Base-by-base conservation (phyloP, 64 coral and sea anemone genomes). In the Hydrozoanthus tunicans region DNA sequence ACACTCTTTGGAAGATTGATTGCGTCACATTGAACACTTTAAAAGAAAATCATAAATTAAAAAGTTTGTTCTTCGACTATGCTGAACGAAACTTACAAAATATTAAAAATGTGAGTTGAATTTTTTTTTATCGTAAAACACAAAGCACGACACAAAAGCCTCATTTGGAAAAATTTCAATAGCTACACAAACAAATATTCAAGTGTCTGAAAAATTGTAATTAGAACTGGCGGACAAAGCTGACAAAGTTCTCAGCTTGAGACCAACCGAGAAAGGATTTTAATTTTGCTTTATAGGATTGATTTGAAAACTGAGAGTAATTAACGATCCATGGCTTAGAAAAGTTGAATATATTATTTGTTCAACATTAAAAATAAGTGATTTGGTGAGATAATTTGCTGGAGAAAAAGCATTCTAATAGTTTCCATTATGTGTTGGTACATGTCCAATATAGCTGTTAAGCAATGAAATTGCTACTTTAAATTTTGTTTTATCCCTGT, bases 241-340 rank as follows among this genome's bases (percentile, higher is more conserved):
- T 88, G 70, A 60, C 84, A 88, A 88, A 60, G 15, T 73, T 88
- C 84, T 56, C 84, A 88, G 84, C 84, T 88, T 88, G 84, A 88
- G 58, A 88, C 60, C 67, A 51, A 88, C 69, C 69, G n/a, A 88
- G 68, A 73, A 88, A 76, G 70, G 56, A 73, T 88, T 88, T 88
- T 88, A 88, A 88, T 88, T 88, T 88, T 88, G 4, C 54, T 73
- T 59, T 23, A 70, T 69, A 88, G 20, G 69, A 5, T 32, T 88
- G 84, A 73, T 59, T 88, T 74, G 56, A 59, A 82, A 88, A 88
- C 54, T 88, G 69, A 56, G 59, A 60, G 66, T 88, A 88, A 88
- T 88, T 88, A 88, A 75, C 84, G 84, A 88, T 26, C 70, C 84
- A 88, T 59, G 70, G 24, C 11, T 88, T 14, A 88, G 53, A 88